Evolutionary conservation across 2,888 invertebrate genomes (phyloP).

Genomic region (Portevinia maculata): DNA sequence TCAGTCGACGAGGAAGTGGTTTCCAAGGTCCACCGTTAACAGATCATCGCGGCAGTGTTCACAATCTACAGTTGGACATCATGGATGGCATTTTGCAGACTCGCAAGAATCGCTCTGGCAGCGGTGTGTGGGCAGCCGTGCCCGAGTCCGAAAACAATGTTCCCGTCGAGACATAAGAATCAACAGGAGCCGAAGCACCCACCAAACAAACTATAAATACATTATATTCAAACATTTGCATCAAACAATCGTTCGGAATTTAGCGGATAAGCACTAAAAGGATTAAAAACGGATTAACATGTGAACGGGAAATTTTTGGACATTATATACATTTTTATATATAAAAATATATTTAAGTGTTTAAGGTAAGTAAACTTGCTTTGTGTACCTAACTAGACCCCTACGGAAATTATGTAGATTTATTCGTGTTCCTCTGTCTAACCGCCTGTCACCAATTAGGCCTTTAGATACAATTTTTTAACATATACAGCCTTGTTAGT

Average conservation of each 20-base stretch:
- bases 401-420: too few relatives aligned
- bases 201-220: conserved; percentile 56
- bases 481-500: too few relatives aligned
- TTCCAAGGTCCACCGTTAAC: conserved; percentile 88
- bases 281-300: conserved; percentile 72
- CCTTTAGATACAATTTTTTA: too few relatives aligned
- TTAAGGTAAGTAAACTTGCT: conserved; percentile 62
- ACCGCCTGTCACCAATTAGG: too few relatives aligned
- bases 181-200: conserved; percentile 43
- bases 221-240: conserved; percentile 60
- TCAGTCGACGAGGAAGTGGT: conserved; percentile 81
- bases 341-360: conserved; percentile 71
- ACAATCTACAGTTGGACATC: conserved; percentile 92
- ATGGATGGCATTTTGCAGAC: conserved; percentile 94
- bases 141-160: conserved; percentile 81
- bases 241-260: conserved; percentile 73
- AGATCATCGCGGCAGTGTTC: conserved; percentile 89
- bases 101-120: conserved; percentile 86
- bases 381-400: too few relatives aligned
- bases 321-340: conserved; percentile 74
- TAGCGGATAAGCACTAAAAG: conserved; percentile 73
- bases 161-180: conserved; percentile 80
- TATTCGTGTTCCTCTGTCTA: too few relatives aligned
- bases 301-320: conserved; percentile 68
- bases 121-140: conserved; percentile 87